phyloP scores from a whole-genome alignment of 2,888 invertebrate genomes.

The Leucoptera coffeella region DNA sequence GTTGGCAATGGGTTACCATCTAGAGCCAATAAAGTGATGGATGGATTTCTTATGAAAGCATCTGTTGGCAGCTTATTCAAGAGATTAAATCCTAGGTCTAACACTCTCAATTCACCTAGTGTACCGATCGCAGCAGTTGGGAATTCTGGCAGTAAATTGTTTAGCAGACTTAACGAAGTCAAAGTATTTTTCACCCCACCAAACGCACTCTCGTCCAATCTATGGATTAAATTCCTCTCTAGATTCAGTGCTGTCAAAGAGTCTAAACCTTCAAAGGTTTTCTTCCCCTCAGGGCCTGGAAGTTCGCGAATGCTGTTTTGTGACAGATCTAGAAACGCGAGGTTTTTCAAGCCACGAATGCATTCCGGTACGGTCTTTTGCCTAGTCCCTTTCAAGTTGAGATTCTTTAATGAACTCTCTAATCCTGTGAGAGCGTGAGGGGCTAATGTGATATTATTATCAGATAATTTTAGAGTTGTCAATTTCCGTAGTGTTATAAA shows the following conservation, averaged over 20 bases:
- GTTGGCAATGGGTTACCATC: slow-evolving; percentile 88
- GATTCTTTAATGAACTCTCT: slow-evolving; percentile 75
- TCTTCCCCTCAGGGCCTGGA: slow-evolving; percentile 62
- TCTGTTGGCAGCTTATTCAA: slow-evolving; percentile 73
- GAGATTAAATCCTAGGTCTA: slow-evolving; percentile 90
- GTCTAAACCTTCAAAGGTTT: slow-evolving; percentile 70
- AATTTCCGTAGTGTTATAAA: slow-evolving; percentile 68
- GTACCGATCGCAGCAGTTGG: slow-evolving; percentile 74
- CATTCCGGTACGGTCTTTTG: slow-evolving; percentile 76
- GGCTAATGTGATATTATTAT: slow-evolving; percentile 76
- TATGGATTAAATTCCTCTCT: slow-evolving; percentile 81
- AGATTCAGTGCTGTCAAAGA: slow-evolving; percentile 82
- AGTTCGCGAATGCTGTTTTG: slow-evolving; percentile 81
- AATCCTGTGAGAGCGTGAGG: slow-evolving; percentile 69
- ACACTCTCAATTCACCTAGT: slow-evolving; percentile 73
- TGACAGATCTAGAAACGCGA: slow-evolving; percentile 85
- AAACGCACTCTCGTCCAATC: slow-evolving; percentile 70
- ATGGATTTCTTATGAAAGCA: slow-evolving; percentile 76
- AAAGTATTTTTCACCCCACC: slow-evolving; percentile 72
- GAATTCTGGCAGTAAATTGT: slow-evolving; percentile 83
- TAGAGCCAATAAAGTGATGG: slow-evolving; percentile 79
- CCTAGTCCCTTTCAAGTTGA: slow-evolving; percentile 82
- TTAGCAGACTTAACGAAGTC: slow-evolving; percentile 82
- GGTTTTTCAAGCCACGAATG: slow-evolving; percentile 65
- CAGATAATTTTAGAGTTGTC: slow-evolving; percentile 78